phyloP scores from a whole-genome alignment of 2,797 vertebrate species.

The Leuciscus waleckii region DNA sequence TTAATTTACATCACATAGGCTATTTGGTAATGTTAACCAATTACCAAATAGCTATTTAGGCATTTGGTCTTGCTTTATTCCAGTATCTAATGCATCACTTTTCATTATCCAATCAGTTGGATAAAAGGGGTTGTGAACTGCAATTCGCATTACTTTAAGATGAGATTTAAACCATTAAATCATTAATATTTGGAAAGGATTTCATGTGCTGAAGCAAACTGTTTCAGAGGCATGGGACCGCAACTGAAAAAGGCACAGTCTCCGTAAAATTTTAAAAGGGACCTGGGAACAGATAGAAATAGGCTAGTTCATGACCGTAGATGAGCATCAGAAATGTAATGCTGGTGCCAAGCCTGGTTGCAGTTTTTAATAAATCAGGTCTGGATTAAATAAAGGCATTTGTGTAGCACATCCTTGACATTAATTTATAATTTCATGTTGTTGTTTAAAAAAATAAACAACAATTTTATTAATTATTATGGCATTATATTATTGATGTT shows the following conservation, averaged over 20 bases:
- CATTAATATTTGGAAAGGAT: conserved; percentile 16
- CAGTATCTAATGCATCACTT: not conserved
- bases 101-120: conserved; percentile 4
- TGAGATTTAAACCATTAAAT: conserved; percentile 23
- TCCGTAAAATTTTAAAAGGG: conserved; percentile 5
- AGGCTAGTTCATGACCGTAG: not conserved
- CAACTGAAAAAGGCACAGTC: not conserved
- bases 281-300: not conserved
- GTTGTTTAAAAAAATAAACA: no score
- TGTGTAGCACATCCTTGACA: not conserved
- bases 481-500: not conserved
- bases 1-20: no score
- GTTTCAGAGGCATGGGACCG: not conserved
- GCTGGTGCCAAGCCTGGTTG: not conserved
- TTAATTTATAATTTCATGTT: not conserved
- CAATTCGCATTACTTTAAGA: conserved; percentile 15
- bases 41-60: not conserved
- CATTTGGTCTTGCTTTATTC: not conserved
- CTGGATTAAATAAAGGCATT: not conserved
- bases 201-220: conserved; percentile 7
- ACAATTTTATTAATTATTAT: no score
- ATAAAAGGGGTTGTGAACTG: not conserved
- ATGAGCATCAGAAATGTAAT: not conserved
- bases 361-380: not conserved
- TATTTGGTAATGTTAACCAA: not conserved